Base-by-base conservation (phyloP, 2,888 invertebrate genomes). In the Drosophila diplacantha region DNA sequence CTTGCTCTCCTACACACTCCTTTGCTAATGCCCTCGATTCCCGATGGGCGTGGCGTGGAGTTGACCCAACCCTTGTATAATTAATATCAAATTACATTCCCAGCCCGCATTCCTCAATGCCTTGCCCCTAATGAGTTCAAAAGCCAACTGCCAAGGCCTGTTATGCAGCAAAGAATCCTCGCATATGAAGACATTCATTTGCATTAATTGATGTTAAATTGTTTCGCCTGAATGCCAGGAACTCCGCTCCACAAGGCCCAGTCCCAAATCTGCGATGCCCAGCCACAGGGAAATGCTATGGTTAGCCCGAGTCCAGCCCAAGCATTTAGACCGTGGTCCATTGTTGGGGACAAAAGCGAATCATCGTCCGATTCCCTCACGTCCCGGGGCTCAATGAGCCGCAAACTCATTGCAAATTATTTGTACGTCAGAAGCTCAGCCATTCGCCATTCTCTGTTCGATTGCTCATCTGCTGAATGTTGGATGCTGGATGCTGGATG, bases 351-450 rank as follows among this genome's bases (percentile, higher is more conserved):
- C 66, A 63, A 66, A 56, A 32, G 62, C 62, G 32, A 20, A 24
- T 32, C 12, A 18, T 31, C 14, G 37, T 22, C 14, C 31, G 26
- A 43, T 39, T 51, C 55, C 66, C 58, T 65, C 78, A 83, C 83
- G 82, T 83, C 72, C 64, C 51, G 59, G 14, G 63, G 61, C 81
- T 76, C 83, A 79, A 79, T 79, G 84, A 81, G 79, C 80, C 80
- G 84, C 74, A 79, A 79, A 81, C 74, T 83, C 82, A 79, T 79
- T 79, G 82, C 65, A 79, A 80, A 83, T 79, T 83, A 79, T 79
- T 79, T 74, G 77, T 72, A 79, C 84, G 84, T 82, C 79, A 79
- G 61, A 52, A 66, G 71, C 63, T 39, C 62, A 69, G 20, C 54
- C 43, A 41, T 62, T 44, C 43, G 43, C 26, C 43, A 44, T 44